Percentiles rank a stretch among this genome's conserved stretches.
Evolutionary conservation across 2,113 vertebrate species (phyloP).

Genomic region (Lonchura striata): DNA sequence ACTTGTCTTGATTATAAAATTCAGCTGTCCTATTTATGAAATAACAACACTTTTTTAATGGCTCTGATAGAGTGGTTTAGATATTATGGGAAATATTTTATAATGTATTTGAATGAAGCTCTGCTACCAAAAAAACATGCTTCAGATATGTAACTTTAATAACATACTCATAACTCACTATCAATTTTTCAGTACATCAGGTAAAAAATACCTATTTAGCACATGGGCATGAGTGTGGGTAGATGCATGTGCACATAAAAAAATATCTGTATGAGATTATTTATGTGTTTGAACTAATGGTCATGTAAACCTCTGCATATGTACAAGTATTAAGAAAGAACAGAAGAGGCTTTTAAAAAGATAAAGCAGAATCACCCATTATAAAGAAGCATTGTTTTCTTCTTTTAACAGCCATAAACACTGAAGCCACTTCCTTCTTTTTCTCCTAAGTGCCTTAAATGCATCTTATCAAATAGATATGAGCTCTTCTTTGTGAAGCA

Average conservation of each 20-base stretch:
- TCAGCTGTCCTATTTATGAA: background rate
- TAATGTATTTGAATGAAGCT: background rate
- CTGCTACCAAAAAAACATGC: background rate
- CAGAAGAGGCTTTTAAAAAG: background rate
- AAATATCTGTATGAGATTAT: background rate
- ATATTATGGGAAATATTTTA: background rate
- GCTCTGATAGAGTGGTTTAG: background rate
- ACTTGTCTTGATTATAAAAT: background rate
- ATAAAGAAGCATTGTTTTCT: background rate
- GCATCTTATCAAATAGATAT: conserved; percentile 43
- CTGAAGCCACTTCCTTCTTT: background rate
- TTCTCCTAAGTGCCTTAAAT: conserved; percentile 2
- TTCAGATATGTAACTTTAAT: background rate
- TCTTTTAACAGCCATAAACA: background rate
- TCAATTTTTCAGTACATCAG: background rate
- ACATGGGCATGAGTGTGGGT: background rate
- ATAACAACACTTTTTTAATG: background rate
- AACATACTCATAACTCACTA: background rate
- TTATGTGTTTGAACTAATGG: background rate
- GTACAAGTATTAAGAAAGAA: background rate
- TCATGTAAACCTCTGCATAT: background rate
- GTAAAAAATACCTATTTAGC: background rate
- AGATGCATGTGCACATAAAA: background rate
- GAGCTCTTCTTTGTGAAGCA: conserved; percentile 1
- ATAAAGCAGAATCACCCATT: background rate